Base-by-base conservation (phyloP, 2,888 invertebrate genomes). In the Iphiclides podalirius region DNA sequence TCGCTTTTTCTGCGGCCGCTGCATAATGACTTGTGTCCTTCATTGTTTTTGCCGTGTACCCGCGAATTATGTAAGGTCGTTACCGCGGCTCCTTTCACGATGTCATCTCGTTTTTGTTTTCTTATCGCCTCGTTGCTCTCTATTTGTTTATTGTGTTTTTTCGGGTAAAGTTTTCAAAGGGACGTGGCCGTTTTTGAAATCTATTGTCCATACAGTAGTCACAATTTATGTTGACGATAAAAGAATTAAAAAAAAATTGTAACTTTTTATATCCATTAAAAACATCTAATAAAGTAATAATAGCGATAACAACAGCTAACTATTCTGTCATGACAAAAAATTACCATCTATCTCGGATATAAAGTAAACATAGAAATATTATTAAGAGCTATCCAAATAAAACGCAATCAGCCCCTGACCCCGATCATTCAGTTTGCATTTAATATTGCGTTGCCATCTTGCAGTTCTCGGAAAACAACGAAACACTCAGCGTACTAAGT, bases 401-500 rank as follows among this genome's bases (percentile, higher is more conserved):
- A n/a, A n/a, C n/a, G n/a, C n/a, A n/a, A n/a, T n/a, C n/a, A n/a
- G 2, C 7, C 6, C 28, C 8, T 28, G n/a, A 11, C 11, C 4
- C 31, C 31, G 11, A 31, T 31, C 8, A 31, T 31, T 31, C 2
- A 11, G 2, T 20, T 31, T n/a, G 11, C n/a, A 2, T 23, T 7
- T 13, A 28, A 17, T 17, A 42, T 12, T 12, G 15, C 14, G 4
- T 20, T 48, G 31, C 37, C 35, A 60, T 59, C 63, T 67, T 84
- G 50, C 91, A 96, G 95, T 94, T 94, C 81, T 92, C 94, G 39
- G 93, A 95, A 79, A 94, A 94, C 90, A 95, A 95, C 90, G 93
- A 93, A 75, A 95, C 93, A 52, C 89, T 95, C 65, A 96, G 96
- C 87, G 94, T 96, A 68, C 90, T 96, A 65, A 94, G 93, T 64